Conservation (phyloP, 2,113 vertebrate species). For the Alethe diademata region DNA sequence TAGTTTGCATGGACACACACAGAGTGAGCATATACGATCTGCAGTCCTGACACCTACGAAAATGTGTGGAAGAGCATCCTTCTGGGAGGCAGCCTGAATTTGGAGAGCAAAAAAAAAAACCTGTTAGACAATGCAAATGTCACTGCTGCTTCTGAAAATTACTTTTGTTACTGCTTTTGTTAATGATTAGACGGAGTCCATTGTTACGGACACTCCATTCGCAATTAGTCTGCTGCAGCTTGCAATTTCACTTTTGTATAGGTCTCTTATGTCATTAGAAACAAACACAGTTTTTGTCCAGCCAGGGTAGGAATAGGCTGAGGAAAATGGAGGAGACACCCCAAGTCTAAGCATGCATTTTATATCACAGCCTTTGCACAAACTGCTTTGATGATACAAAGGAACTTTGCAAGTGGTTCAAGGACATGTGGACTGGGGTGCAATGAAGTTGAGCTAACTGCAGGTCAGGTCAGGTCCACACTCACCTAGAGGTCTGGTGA, state of each 20-base stretch:
- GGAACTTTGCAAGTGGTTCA: background rate
- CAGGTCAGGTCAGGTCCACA: background rate
- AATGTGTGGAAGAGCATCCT: background rate
- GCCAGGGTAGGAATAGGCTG: background rate
- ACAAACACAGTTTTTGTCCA: background rate
- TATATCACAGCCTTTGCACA: background rate
- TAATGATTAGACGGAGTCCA: background rate
- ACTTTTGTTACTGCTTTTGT: background rate
- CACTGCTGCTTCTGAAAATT: background rate
- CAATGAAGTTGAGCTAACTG: background rate
- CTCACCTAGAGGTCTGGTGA: background rate
- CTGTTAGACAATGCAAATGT: constrained; percentile 1
- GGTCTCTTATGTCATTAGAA: background rate
- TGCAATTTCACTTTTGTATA: background rate
- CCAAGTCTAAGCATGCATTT: background rate
- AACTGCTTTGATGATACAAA: background rate
- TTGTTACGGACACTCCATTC: background rate
- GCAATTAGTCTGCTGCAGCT: background rate
- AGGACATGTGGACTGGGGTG: background rate
- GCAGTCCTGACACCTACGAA: background rate
- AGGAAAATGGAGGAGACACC: background rate
- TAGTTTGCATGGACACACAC: background rate
- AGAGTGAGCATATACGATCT: fast-evolving
- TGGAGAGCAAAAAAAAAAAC: background rate
- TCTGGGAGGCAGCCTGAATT: background rate